phyloP scores from a whole-genome alignment of 2,797 vertebrate genomes.

The Schizothorax lantsangensis region DNA sequence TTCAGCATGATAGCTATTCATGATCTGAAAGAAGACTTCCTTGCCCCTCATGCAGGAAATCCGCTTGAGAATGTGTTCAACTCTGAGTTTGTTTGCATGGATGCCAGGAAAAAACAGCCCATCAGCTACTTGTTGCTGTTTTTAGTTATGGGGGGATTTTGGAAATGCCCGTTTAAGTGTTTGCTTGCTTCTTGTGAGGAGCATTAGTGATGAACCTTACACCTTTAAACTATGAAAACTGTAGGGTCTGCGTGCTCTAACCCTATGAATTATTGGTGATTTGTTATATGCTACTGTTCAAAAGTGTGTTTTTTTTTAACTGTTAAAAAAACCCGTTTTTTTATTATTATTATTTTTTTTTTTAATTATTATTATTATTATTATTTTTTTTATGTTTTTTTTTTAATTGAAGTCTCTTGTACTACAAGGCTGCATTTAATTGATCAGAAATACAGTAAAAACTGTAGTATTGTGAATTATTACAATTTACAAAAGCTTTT shows the following conservation, averaged over 20 bases:
- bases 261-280: not conserved
- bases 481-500: not conserved
- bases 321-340: too few relatives aligned
- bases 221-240: not conserved
- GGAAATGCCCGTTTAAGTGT: slow-evolving; percentile 36
- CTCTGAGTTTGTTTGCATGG: slow-evolving; percentile 56
- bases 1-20: slow-evolving; percentile 49
- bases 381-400: not conserved
- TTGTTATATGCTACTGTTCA: not conserved
- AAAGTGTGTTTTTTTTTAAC: not conserved
- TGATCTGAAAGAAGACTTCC: slow-evolving; percentile 58
- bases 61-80: slow-evolving; percentile 46
- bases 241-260: not conserved
- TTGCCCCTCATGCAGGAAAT: slow-evolving; percentile 59
- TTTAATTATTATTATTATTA: too few relatives aligned
- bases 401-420: not conserved
- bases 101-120: slow-evolving; percentile 63
- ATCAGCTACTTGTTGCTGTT: slow-evolving; percentile 54
- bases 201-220: not conserved
- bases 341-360: too few relatives aligned
- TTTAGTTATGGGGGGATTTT: slow-evolving; percentile 57
- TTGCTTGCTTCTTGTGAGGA: not conserved
- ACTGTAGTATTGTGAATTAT: not conserved
- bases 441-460: not conserved
- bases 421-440: not conserved